phyloP scores from a whole-genome alignment of 2,797 vertebrate genomes.

The Spinus pinus region DNA sequence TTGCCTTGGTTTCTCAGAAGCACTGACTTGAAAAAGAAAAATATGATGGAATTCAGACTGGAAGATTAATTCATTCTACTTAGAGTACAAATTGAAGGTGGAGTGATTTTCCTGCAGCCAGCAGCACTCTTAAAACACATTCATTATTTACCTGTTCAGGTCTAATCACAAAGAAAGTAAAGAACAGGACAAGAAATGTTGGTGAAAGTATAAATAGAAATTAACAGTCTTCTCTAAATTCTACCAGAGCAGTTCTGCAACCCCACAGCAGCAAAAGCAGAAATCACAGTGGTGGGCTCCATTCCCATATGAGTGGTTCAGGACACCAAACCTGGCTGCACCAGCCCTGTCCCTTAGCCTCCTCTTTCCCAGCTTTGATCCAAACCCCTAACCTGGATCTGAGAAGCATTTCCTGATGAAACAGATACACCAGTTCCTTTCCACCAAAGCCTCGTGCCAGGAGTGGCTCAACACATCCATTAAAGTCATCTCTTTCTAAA shows the following conservation, averaged over 20 bases:
- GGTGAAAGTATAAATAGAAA: neutral
- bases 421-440: neutral
- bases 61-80: neutral
- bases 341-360: neutral
- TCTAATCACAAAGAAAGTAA: neutral
- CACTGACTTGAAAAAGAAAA: neutral
- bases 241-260: neutral
- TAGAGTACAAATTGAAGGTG: neutral
- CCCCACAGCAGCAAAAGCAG: neutral
- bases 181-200: accelerated
- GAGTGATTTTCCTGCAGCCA: neutral
- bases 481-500: neutral
- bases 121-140: accelerated
- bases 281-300: accelerated
- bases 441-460: neutral
- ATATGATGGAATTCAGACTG: accelerated
- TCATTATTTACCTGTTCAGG: neutral
- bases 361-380: neutral
- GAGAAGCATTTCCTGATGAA: neutral
- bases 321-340: neutral
- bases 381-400: neutral
- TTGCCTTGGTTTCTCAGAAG: neutral
- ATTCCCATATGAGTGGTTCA: accelerated
- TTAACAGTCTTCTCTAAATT: neutral
- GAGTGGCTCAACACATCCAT: accelerated